Conservation (phyloP, 2,888 invertebrate species). For the Eucriotettix oculatus region DNA sequence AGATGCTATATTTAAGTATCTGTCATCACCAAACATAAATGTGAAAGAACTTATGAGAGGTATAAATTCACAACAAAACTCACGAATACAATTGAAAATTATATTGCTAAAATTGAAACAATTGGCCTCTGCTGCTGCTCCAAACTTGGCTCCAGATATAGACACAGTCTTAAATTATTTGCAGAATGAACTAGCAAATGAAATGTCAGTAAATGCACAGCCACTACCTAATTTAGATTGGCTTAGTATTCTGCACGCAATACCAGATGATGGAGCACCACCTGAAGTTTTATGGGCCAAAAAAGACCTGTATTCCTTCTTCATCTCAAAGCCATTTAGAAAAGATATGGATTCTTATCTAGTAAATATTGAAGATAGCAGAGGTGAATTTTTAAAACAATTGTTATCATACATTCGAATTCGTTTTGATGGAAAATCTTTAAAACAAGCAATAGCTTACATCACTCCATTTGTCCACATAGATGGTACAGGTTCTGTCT, state of each 20-base stretch:
- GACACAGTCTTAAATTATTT: background rate
- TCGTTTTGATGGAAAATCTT: background rate
- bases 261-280: constrained; percentile 2
- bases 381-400: constrained; percentile 3
- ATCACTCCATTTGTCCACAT: constrained; percentile 2
- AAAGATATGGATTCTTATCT: background rate
- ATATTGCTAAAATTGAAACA: constrained; percentile 1
- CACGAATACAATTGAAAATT: constrained; percentile 1
- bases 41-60: constrained; percentile 2
- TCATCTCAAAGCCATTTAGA: constrained; percentile 3
- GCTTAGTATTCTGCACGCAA: constrained; percentile 4
- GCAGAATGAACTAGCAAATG: background rate
- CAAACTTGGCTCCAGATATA: background rate
- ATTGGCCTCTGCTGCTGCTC: background rate
- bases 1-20: constrained; percentile 3
- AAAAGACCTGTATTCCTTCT: constrained; percentile 4
- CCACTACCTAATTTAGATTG: constrained; percentile 5
- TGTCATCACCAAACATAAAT: background rate
- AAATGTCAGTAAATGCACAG: background rate
- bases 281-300: constrained; percentile 2
- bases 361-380: background rate
- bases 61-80: background rate
- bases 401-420: background rate
- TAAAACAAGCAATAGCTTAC: constrained; percentile 2
- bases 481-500: background rate